Conservation (phyloP, 1,140 invertebrate genomes). For the Chrysomallon squamiferum region DNA sequence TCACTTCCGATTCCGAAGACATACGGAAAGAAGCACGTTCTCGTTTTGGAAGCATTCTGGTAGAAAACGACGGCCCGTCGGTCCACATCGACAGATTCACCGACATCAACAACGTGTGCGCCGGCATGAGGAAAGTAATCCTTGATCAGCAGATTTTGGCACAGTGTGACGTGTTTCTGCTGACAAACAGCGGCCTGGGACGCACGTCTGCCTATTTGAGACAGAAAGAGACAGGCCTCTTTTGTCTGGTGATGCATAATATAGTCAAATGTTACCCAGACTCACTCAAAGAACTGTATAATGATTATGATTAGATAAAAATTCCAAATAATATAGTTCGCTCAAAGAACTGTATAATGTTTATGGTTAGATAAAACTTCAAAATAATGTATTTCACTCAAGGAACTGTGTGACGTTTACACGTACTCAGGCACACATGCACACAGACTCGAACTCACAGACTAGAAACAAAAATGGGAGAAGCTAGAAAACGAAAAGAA, state of each 20-base stretch:
- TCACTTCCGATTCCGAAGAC: constrained; percentile 20
- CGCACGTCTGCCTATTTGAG: constrained; percentile 14
- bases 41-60: not conserved
- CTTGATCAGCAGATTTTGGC: constrained; percentile 19
- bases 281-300: not conserved
- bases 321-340: too few relatives aligned
- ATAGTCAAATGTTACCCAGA: not conserved
- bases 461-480: too few relatives aligned
- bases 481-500: too few relatives aligned
- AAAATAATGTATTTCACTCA: too few relatives aligned
- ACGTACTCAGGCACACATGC: too few relatives aligned
- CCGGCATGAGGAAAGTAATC: constrained; percentile 11
- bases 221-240: constrained; percentile 9
- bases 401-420: too few relatives aligned
- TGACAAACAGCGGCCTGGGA: constrained; percentile 9
- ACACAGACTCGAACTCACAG: too few relatives aligned
- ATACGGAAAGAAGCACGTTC: not conserved
- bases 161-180: constrained; percentile 24
- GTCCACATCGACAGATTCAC: constrained; percentile 12
- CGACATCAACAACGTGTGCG: not conserved
- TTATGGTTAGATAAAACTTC: too few relatives aligned
- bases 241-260: constrained; percentile 8
- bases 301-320: too few relatives aligned
- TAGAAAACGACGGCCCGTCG: not conserved
- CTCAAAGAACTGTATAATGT: not conserved